Evolutionary conservation across 2,888 invertebrate species (phyloP).

Genomic region (Zygogramma bicolorata): DNA sequence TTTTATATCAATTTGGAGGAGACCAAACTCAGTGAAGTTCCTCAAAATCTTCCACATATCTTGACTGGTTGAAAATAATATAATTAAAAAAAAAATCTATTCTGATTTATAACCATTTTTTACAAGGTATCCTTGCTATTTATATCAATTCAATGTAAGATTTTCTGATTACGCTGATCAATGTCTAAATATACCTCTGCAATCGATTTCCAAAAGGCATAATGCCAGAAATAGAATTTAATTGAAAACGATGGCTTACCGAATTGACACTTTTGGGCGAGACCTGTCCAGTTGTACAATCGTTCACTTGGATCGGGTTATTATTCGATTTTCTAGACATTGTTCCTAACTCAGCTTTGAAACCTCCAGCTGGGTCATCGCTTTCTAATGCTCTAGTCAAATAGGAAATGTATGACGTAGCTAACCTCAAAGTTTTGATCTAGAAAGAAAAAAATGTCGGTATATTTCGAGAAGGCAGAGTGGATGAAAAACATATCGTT

Average conservation of each 20-base stretch:
- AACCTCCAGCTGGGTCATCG: slow-evolving; percentile 86
- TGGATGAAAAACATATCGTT: slow-evolving; percentile 7
- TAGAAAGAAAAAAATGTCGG: slow-evolving; percentile 66
- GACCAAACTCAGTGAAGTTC: too few species aligned
- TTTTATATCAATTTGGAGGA: too few species aligned
- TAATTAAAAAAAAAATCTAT: too few species aligned
- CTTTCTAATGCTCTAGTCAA: slow-evolving; percentile 90
- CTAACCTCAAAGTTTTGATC: slow-evolving; percentile 94
- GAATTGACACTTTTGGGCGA: slow-evolving; percentile 60
- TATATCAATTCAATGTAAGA: too few species aligned
- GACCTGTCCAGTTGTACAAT: slow-evolving; percentile 57
- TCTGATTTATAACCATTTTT: too few species aligned
- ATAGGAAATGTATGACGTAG: slow-evolving; percentile 93
- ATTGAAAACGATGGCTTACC: slow-evolving; percentile 56
- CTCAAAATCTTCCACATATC: too few species aligned
- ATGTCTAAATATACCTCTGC: background rate
- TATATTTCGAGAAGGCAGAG: background rate
- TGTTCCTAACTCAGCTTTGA: slow-evolving; percentile 84
- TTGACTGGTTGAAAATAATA: too few species aligned
- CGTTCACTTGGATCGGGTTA: slow-evolving; percentile 56
- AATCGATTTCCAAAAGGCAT: background rate
- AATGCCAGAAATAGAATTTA: background rate
- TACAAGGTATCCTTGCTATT: too few species aligned
- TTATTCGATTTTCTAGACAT: slow-evolving; percentile 57
- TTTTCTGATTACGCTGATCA: background rate